Percentiles rank a stretch among this genome's conserved stretches.
Evolutionary conservation across 2,888 invertebrate species (phyloP).

Genomic region (Drosophila paramelanica): DNA sequence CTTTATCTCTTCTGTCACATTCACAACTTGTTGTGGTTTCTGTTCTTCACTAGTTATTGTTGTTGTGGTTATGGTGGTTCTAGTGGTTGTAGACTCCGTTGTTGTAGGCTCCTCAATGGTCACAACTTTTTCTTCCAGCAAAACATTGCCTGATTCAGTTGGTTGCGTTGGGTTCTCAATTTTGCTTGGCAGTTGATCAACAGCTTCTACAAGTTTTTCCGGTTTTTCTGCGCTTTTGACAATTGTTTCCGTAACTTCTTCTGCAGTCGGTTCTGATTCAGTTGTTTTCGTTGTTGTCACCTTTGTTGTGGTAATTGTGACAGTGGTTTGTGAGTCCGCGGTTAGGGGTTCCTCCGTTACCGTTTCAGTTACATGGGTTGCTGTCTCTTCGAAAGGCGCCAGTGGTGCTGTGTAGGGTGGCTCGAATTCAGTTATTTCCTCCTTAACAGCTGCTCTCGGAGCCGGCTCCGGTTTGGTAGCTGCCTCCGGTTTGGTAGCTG

Average conservation of each 20-base stretch:
- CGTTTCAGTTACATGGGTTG: conserved; percentile 33
- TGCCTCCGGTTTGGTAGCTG: conserved; percentile 13
- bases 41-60: conserved; percentile 39
- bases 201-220: conserved; percentile 25
- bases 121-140: conserved; percentile 42
- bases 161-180: conserved; percentile 15
- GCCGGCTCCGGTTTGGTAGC: conserved; percentile 59
- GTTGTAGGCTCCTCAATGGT: conserved; percentile 55
- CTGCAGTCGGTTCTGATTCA: conserved; percentile 36
- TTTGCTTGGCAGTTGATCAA: conserved; percentile 19
- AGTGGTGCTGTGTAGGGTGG: conserved; percentile 63
- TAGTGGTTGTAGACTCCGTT: conserved; percentile 51
- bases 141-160: conserved; percentile 9
- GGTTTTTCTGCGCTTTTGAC: conserved; percentile 23
- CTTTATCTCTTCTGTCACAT: conserved; percentile 24
- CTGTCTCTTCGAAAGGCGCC: conserved; percentile 51
- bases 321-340: conserved; percentile 33
- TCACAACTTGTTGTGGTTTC: conserved; percentile 31
- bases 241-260: conserved; percentile 23
- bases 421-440: conserved; percentile 40
- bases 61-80: conserved; percentile 56
- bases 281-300: conserved; percentile 50
- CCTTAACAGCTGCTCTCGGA: conserved; percentile 46
- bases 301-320: conserved; percentile 60
- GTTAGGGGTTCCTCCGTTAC: conserved; percentile 50